Evolutionary conservation across 2,797 vertebrate genomes (phyloP).

Genomic region (Vultur gryphus): DNA sequence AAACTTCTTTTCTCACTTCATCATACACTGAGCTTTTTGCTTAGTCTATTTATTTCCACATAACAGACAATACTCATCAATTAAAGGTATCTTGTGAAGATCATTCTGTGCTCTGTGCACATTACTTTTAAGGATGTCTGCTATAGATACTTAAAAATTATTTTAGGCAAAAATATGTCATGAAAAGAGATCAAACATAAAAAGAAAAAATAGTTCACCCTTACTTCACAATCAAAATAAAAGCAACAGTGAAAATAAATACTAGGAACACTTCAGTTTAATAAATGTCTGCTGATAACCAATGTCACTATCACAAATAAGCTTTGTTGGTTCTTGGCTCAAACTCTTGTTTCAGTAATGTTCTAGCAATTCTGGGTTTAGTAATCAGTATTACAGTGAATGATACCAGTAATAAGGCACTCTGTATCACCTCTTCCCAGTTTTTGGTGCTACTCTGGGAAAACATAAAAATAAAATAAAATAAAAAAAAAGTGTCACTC

Average conservation of each 20-base stretch:
- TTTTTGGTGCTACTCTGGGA: not conserved
- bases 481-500: not conserved
- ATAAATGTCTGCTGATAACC: not conserved
- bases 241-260: not conserved
- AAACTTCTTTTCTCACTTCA: conserved; percentile 3
- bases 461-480: not conserved
- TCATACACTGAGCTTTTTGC: not conserved
- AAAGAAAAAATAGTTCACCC: not conserved
- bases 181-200: not conserved
- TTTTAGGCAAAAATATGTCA: not conserved
- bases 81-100: not conserved
- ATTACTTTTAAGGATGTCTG: not conserved
- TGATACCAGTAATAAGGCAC: not conserved
- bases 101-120: not conserved
- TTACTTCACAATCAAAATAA: not conserved
- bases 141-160: not conserved
- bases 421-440: not conserved
- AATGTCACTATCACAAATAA: not conserved
- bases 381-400: not conserved
- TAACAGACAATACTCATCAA: not conserved
- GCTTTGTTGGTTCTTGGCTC: not conserved
- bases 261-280: not conserved
- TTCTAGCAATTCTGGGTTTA: not conserved
- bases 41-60: not conserved
- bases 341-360: not conserved